These are phyloP conservation scores for Clistopyga incitator DNA, from an alignment of 2,888 invertebrate genomes.

Conservation along the genomic window DNA sequence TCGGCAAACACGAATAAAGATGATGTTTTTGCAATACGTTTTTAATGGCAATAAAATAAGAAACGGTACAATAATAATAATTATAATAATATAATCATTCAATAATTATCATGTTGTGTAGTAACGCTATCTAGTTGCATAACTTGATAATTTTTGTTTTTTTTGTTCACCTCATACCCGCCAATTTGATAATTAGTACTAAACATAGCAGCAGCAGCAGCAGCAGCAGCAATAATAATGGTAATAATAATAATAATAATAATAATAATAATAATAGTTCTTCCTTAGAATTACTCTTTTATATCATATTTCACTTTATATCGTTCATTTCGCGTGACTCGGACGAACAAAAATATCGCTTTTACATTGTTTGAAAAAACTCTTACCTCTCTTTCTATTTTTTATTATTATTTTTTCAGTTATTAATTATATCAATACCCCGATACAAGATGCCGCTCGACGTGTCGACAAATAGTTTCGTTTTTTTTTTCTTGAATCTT, in stretches of 20 bases:
- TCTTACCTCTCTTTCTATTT: constrained; percentile 72
- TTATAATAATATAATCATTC: constrained; percentile 77
- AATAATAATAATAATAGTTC: constrained; percentile 80
- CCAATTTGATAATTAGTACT: constrained; percentile 79
- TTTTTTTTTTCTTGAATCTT: constrained; percentile 22
- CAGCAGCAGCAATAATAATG: constrained; percentile 64
- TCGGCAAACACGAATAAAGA: constrained; percentile 47
- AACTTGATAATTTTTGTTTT: constrained; percentile 67
- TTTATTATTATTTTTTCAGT: constrained; percentile 64
- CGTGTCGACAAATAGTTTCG: constrained; percentile 64
- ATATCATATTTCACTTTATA: constrained; percentile 75
- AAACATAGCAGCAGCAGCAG: constrained; percentile 54
- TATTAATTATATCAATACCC: constrained; percentile 74
- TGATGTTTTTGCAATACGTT: constrained; percentile 75
- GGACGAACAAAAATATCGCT: constrained; percentile 82
- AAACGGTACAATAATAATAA: constrained; percentile 82
- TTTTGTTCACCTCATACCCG: constrained; percentile 76
- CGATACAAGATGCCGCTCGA: constrained; percentile 76
- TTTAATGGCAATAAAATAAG: constrained; percentile 84
- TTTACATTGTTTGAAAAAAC: constrained; percentile 80
- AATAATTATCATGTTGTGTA: constrained; percentile 81
- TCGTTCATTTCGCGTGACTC: constrained; percentile 78
- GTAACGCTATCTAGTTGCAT: constrained; percentile 78
- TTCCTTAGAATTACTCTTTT: constrained; percentile 76
- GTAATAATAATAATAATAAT: constrained; percentile 77